Conservation (phyloP, 2,113 vertebrate genomes). For the Epinephelus lanceolatus region DNA sequence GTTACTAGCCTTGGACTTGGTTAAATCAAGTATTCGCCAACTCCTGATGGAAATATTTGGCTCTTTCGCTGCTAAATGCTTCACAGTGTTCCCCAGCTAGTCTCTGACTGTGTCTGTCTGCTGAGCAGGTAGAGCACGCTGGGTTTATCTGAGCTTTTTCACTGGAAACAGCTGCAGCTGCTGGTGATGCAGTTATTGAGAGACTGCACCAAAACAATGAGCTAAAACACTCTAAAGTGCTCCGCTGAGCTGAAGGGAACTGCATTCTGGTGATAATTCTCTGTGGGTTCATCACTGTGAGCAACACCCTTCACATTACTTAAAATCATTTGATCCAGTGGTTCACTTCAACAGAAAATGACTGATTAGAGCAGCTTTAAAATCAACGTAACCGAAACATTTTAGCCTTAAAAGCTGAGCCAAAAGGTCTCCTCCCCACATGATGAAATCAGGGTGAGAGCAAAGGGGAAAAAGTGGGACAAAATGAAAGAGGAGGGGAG, state of each 20-base stretch:
- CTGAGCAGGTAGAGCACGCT: too few species aligned
- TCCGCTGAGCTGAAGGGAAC: background rate
- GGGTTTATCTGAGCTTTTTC: too few species aligned
- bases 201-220: background rate
- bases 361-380: background rate
- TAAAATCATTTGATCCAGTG: background rate
- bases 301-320: background rate
- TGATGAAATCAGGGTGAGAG: constrained; percentile 2
- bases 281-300: background rate
- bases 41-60: too few species aligned
- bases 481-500: constrained; percentile 36
- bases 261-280: background rate
- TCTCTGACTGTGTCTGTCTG: too few species aligned
- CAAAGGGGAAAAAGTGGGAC: constrained; percentile 6
- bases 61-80: too few species aligned
- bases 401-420: background rate
- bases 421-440: background rate
- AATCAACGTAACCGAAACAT: background rate
- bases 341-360: background rate
- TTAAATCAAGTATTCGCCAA: too few species aligned
- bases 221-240: background rate
- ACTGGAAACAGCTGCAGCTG: too few species aligned
- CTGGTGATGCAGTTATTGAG: background rate
- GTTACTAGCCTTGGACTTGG: too few species aligned
- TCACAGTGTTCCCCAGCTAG: too few species aligned